Conservation (phyloP, 2,888 invertebrate species). For the Drosophila ustulata region DNA sequence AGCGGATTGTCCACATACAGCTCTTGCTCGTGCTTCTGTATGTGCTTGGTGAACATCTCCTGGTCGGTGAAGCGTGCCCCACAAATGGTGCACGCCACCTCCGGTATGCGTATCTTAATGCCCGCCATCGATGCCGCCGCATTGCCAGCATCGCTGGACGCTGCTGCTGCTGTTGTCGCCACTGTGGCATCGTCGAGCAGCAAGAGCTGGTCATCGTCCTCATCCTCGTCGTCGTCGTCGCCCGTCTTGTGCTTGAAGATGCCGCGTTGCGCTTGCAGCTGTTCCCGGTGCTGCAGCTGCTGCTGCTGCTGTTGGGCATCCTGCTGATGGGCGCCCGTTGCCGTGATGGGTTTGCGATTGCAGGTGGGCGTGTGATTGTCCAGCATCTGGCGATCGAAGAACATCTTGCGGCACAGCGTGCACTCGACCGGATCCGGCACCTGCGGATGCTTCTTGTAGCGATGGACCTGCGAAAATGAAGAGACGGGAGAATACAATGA, state of each 20-base stretch:
- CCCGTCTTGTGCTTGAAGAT: slow-evolving; percentile 78
- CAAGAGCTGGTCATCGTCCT: slow-evolving; percentile 52
- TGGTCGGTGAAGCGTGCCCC: slow-evolving; percentile 84
- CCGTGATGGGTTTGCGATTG: slow-evolving; percentile 78
- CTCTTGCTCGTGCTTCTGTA: slow-evolving; percentile 84
- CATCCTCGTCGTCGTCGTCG: slow-evolving; percentile 74
- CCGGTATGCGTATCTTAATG: slow-evolving; percentile 81
- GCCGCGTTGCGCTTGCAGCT: slow-evolving; percentile 24
- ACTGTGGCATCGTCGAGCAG: slow-evolving; percentile 49
- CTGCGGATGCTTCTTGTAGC: slow-evolving; percentile 85
- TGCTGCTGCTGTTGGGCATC: slow-evolving; percentile 37
- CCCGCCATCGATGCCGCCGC: slow-evolving; percentile 14
- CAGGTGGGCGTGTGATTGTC: slow-evolving; percentile 83
- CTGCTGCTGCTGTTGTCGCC: slow-evolving; percentile 20
- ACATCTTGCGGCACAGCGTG: slow-evolving; percentile 84
- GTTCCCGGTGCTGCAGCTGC: slow-evolving; percentile 14
- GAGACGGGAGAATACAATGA: neutral
- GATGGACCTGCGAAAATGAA: slow-evolving; percentile 78
- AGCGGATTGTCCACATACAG: slow-evolving; percentile 84
- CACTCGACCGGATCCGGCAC: slow-evolving; percentile 84
- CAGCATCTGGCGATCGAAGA: slow-evolving; percentile 84
- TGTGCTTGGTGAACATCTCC: slow-evolving; percentile 84
- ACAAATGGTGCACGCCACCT: slow-evolving; percentile 84
- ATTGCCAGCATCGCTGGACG: slow-evolving; percentile 24
- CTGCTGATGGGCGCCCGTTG: slow-evolving; percentile 73